Evolutionary conservation across 2,888 invertebrate species (phyloP).

Genomic region (Clepsis dumicolana): DNA sequence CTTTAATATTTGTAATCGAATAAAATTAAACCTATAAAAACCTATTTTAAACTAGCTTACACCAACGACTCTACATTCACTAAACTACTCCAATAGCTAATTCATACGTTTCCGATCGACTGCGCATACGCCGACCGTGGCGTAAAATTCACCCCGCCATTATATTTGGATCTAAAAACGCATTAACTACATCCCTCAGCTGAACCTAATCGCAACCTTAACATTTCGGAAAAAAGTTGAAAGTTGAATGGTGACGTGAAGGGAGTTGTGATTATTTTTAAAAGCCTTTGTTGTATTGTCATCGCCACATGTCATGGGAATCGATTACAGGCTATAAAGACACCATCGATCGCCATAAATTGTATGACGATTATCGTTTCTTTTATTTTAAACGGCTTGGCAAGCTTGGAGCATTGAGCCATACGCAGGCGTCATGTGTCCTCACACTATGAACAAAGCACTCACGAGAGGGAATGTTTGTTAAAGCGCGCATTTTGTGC

Average conservation of each 20-base stretch:
- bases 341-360: conserved; percentile 43
- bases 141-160: conserved; percentile 36
- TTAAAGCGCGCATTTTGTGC: too few species aligned
- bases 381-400: conserved; percentile 38
- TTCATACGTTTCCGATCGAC: conserved; percentile 33
- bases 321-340: conserved; percentile 43
- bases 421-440: not conserved
- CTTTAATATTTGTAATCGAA: too few species aligned
- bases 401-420: conserved; percentile 4
- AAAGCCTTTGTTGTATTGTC: conserved; percentile 17
- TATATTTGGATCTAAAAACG: not conserved
- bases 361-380: conserved; percentile 39
- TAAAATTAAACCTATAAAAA: too few species aligned
- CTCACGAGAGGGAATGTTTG: too few species aligned
- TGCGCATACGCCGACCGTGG: conserved; percentile 24
- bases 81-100: conserved; percentile 23
- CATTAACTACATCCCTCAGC: not conserved
- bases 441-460: not conserved
- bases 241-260: not conserved
- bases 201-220: not conserved
- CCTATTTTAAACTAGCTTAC: too few species aligned
- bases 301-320: conserved; percentile 44
- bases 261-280: not conserved
- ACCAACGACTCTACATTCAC: conserved; percentile 7
- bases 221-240: not conserved